A percentile compares a stretch with the other conserved stretches of the same genome.
Evolutionary conservation across 1,140 invertebrate genomes (phyloP).

Genomic region (Penaeus chinensis): DNA sequence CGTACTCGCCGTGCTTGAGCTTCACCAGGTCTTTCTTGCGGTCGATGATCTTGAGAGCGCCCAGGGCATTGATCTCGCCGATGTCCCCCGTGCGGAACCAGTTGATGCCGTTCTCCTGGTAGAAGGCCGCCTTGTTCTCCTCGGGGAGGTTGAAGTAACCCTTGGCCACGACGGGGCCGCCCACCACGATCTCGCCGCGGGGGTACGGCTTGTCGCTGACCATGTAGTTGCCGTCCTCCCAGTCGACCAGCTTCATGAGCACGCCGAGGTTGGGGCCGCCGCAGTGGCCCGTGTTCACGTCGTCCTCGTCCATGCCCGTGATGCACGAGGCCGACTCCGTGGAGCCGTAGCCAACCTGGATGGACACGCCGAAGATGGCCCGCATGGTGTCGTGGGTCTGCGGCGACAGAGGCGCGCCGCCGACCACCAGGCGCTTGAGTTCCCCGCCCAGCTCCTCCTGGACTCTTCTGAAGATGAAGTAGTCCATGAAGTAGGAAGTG

Average conservation of each 20-base stretch:
- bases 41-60: constrained; percentile 72
- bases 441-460: constrained; percentile 86
- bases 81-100: constrained; percentile 98
- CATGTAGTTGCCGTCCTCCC: constrained; percentile 95
- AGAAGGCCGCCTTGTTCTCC: constrained; percentile 92
- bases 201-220: constrained; percentile 91
- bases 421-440: constrained; percentile 87
- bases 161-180: constrained; percentile 88
- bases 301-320: constrained; percentile 86
- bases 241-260: constrained; percentile 89
- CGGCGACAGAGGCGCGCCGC: constrained; percentile 92
- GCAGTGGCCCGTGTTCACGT: constrained; percentile 84
- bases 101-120: constrained; percentile 80
- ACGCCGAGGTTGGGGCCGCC: constrained; percentile 89
- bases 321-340: constrained; percentile 96
- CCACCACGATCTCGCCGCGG: constrained; percentile 89
- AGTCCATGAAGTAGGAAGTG: constrained; percentile 83
- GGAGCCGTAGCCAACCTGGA: constrained; percentile 95
- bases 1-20: constrained; percentile 96
- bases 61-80: constrained; percentile 89
- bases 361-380: constrained; percentile 86
- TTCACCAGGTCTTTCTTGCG: constrained; percentile 99
- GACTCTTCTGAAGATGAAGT: constrained; percentile 81
- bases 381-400: constrained; percentile 96
- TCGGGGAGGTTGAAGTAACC: constrained; percentile 95